These are phyloP conservation scores for Proteles cristata DNA, from an alignment of 2,113 vertebrate species.

Conservation along the genomic window DNA sequence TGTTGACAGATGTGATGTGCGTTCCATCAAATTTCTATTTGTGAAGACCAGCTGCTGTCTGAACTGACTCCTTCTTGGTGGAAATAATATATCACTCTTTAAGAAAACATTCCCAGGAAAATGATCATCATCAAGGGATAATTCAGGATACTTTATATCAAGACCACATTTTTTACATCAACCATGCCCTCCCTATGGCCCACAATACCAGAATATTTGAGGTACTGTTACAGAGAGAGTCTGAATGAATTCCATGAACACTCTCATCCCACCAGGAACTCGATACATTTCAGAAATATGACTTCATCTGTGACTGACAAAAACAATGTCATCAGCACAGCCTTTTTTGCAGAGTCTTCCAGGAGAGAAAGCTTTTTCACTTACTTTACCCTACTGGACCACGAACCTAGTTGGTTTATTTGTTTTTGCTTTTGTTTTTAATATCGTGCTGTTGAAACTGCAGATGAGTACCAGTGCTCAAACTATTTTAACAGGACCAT, in stretches of 20 bases:
- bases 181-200: background rate
- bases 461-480: background rate
- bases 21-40: constrained; percentile 24
- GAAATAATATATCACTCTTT: constrained; percentile 33
- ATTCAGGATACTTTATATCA: background rate
- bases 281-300: background rate
- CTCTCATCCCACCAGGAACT: background rate
- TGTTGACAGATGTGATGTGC: background rate
- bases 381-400: background rate
- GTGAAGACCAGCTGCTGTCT: constrained; percentile 25
- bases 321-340: background rate
- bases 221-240: background rate
- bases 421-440: background rate
- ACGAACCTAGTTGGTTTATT: background rate
- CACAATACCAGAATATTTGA: background rate
- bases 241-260: background rate
- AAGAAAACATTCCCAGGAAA: background rate
- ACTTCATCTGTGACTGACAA: background rate
- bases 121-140: background rate
- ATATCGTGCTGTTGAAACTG: background rate
- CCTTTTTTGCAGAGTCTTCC: background rate
- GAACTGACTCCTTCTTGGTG: background rate
- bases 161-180: background rate
- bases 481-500: background rate
- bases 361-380: background rate